Evolutionary conservation across 1,140 invertebrate genomes (phyloP).

Genomic region (Ostrea denselamellosa): DNA sequence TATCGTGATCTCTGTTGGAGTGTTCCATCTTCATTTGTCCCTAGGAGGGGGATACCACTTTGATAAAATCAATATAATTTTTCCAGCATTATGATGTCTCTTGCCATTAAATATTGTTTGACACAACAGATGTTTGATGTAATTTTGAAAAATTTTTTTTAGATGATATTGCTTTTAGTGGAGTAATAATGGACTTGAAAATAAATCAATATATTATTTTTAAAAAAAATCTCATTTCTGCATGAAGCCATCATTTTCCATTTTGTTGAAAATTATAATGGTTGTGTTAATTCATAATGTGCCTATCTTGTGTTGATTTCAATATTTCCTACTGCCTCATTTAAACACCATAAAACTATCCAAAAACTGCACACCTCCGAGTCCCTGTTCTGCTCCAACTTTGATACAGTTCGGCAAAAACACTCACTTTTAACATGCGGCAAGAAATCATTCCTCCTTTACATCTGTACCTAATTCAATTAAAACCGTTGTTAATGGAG

Average conservation of each 20-base stretch:
- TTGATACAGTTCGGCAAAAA: too few species aligned
- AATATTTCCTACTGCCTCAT: too few species aligned
- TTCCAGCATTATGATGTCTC: background rate
- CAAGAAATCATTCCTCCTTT: background rate
- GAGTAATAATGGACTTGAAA: background rate
- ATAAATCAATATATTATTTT: too few species aligned
- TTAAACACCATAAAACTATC: too few species aligned
- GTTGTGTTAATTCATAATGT: too few species aligned
- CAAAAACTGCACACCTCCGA: too few species aligned
- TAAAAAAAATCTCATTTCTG: too few species aligned
- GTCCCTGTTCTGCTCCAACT: too few species aligned
- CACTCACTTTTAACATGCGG: too few species aligned
- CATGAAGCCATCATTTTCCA: too few species aligned
- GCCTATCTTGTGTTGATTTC: too few species aligned
- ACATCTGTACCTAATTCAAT: slow-evolving; percentile 32
- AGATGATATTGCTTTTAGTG: background rate
- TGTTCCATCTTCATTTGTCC: slow-evolving; percentile 32
- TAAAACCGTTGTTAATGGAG: slow-evolving; percentile 15
- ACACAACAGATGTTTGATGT: slow-evolving; percentile 29
- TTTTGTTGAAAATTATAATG: too few species aligned
- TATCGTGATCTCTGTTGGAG: background rate
- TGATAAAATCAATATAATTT: slow-evolving; percentile 33
- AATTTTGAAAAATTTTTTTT: slow-evolving; percentile 16
- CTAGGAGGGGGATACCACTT: background rate
- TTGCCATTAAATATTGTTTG: background rate